Evolutionary conservation across 1,140 invertebrate species (phyloP).

Genomic region (Bombus pascuorum): DNA sequence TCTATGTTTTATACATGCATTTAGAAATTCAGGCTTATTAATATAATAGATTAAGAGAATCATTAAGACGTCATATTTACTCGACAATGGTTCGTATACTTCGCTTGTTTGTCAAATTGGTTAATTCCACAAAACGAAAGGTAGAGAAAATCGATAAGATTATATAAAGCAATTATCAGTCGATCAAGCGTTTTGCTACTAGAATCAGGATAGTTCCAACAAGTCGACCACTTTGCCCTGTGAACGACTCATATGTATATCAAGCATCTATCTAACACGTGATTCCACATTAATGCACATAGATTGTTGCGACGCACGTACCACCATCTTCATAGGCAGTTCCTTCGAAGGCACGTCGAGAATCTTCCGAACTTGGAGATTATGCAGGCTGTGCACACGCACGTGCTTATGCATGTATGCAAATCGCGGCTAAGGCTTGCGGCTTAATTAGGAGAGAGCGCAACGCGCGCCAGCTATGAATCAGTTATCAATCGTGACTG

Average conservation of each 20-base stretch:
- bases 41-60: too few relatives aligned
- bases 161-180: too few relatives aligned
- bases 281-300: neutral
- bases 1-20: too few relatives aligned
- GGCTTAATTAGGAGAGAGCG: slow-evolving; percentile 25
- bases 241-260: neutral
- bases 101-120: neutral
- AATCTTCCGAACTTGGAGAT: slow-evolving; percentile 10
- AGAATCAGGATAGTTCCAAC: too few relatives aligned
- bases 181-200: too few relatives aligned
- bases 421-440: neutral
- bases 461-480: neutral
- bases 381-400: neutral
- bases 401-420: slow-evolving; percentile 26
- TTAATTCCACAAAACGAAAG: too few relatives aligned
- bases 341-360: neutral
- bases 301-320: neutral
- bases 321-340: neutral
- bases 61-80: too few relatives aligned
- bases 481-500: slow-evolving; percentile 28
- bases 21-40: too few relatives aligned
- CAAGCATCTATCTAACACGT: neutral
- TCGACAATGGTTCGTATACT: neutral
- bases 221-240: too few relatives aligned
- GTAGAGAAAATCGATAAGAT: too few relatives aligned